Base-by-base conservation (phyloP, 2,888 invertebrate genomes). In the Anaspis maculata region DNA sequence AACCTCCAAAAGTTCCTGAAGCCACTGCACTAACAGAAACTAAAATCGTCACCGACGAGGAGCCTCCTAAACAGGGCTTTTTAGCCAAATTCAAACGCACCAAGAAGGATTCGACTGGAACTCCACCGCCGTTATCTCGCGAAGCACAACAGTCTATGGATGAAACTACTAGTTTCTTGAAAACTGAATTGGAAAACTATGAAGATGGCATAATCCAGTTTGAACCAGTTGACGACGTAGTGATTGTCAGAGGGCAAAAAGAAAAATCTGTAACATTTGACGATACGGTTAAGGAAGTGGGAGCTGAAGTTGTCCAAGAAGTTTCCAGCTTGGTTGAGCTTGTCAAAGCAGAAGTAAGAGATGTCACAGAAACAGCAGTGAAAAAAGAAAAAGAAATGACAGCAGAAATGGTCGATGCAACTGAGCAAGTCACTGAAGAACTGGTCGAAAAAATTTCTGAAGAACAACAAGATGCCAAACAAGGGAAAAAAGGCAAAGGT, bases 51-150 rank as follows among this genome's bases (percentile, higher is more conserved):
- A 19, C 30, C 24, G n/a, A 29, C 10, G 33, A 25, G 37, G 35
- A 10, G n/a, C n/a, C n/a, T n/a, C n/a, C n/a, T n/a, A 32, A 41
- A 15, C 27, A 15, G 6, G 54, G 51, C 35, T 48, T 52, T 44
- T 52, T 56, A 38, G 48, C 51, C 31, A 41, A 49, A 37, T 49
- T 51, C 44, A 55, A 54, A 48, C 53, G 52, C 46, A 48, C 45
- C 35, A 30, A 38, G n/a, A 51, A 50, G 32, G 32, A 32, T 21
- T 25, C 28, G 9, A 40, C 19, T 27, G 11, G 22, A 16, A 15
- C 6, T 25, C 16, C 21, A 2, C 13, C 19, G 4, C 22, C 39
- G 19, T 27, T 37, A 2, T 37, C 37, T 5, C 25, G 31, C 23
- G 37, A 41, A 30, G 25, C 27, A 9, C 27, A 28, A 11, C 31